Conservation (phyloP, 2,113 vertebrate genomes). For the Eira barbara region DNA sequence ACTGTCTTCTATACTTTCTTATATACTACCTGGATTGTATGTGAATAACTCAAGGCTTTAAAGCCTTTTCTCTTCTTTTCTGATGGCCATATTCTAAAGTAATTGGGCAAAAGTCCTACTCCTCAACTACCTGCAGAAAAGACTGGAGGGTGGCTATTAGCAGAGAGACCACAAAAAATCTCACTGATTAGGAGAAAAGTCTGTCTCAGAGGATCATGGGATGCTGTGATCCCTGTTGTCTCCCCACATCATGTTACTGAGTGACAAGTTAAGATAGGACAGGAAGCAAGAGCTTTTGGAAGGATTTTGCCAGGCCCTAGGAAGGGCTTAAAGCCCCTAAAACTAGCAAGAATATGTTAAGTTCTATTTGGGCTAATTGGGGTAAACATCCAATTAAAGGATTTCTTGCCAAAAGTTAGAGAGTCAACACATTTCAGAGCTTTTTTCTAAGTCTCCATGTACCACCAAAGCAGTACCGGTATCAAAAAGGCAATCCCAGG, state of each 20-base stretch:
- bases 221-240: not conserved
- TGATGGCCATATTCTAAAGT: not conserved
- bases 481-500: not conserved
- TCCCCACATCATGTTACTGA: not conserved
- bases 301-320: not conserved
- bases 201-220: rapidly evolving
- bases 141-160: not conserved
- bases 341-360: conserved; percentile 25
- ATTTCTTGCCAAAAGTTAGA: conserved; percentile 35
- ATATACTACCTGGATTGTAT: not conserved
- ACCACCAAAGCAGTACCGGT: not conserved
- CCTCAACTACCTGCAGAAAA: not conserved
- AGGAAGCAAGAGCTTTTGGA: conserved; percentile 43
- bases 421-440: not conserved
- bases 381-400: conserved; percentile 64
- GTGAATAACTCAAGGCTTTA: not conserved
- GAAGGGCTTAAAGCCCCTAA: conserved; percentile 31
- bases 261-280: not conserved
- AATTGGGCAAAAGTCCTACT: not conserved
- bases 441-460: not conserved
- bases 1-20: not conserved
- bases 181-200: not conserved
- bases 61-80: not conserved
- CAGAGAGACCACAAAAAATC: not conserved
- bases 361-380: conserved; percentile 40